A percentile compares a stretch with the other conserved stretches of the same genome.
These are phyloP conservation scores for Zelleria hepariella DNA, from an alignment of 2,888 invertebrate genomes.

Conservation along the genomic window DNA sequence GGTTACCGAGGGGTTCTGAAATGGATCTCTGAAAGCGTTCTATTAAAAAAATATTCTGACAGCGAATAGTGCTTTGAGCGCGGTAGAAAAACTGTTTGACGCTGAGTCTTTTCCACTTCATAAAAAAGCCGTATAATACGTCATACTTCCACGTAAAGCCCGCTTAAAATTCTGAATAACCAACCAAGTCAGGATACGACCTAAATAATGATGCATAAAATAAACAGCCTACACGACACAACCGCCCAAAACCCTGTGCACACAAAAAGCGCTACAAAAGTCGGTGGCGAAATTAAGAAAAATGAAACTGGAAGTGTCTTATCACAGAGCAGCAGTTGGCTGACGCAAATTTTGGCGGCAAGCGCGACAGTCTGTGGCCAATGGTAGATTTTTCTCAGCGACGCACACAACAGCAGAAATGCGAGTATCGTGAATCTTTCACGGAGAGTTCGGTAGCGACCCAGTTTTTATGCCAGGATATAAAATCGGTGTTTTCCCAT, in stretches of 20 bases:
- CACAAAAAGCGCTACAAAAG: neutral
- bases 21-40: too few species aligned
- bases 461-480: constrained; percentile 49
- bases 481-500: constrained; percentile 22
- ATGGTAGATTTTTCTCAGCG: neutral
- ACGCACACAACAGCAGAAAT: constrained; percentile 15
- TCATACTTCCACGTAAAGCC: too few species aligned
- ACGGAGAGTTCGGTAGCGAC: constrained; percentile 26
- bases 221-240: constrained; percentile 19
- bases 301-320: neutral
- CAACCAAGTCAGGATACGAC: constrained; percentile 32
- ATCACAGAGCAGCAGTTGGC: neutral
- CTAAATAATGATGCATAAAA: constrained; percentile 42
- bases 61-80: too few species aligned
- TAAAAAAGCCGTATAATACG: neutral
- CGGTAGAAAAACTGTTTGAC: neutral
- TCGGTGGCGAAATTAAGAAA: neutral
- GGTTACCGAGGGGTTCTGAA: too few species aligned
- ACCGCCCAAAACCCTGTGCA: constrained; percentile 1
- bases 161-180: neutral
- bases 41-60: too few species aligned
- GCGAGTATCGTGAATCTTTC: constrained; percentile 54
- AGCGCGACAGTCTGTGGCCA: neutral
- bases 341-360: neutral
- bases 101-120: neutral